Evolutionary conservation across 1,140 invertebrate genomes (phyloP), one percentile per base, ranked within the genome.

Genomic region (Cardiocondyla obscurior): DNA sequence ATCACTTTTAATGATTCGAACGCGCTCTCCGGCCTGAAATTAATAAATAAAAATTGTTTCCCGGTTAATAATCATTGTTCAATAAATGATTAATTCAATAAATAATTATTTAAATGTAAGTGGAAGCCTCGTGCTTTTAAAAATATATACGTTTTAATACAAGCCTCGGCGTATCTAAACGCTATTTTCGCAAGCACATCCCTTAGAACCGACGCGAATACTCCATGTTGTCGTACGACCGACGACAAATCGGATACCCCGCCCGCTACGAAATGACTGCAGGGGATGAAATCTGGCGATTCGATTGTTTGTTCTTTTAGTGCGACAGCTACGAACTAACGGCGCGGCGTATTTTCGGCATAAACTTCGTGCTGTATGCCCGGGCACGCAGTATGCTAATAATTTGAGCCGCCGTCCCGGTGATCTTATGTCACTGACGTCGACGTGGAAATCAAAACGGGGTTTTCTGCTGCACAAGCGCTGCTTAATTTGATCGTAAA

Each of bases 371-470:
- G 65, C 19, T 86, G 84, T 90, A 93, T 92, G 92, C 92, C 70
- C 33, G 72, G 89, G 90, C 92, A 92, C 92, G 92, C 84, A 88
- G 85, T 91, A 90, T 90, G 90, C 88, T 92, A 90, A 91, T 92
- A 86, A 90, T 89, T 89, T 89, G 83, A 87, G 81, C 85, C 81
- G 83, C 70, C 70, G 42, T 39, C 33, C 22, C 33, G 30, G 42
- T 62, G 57, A 64, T 62, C 51, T 89, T 88, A 83, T 83, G 76
- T 89, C 82, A 85, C 46, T n/a, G 67, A 60, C 25, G 69, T 82
- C 33, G 46, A 64, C 33, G 65, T 70, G 33, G 67, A 69, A 55
- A 79, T 69, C 62, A n/a, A 69, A 79, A 79, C 14, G 25, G 36
- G 74, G 74, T 79, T 79, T n/a, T n/a, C n/a, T n/a, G n/a, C n/a